These are phyloP conservation scores for Florisuga fusca DNA, from an alignment of 2,797 vertebrate genomes.

Conservation along the genomic window DNA sequence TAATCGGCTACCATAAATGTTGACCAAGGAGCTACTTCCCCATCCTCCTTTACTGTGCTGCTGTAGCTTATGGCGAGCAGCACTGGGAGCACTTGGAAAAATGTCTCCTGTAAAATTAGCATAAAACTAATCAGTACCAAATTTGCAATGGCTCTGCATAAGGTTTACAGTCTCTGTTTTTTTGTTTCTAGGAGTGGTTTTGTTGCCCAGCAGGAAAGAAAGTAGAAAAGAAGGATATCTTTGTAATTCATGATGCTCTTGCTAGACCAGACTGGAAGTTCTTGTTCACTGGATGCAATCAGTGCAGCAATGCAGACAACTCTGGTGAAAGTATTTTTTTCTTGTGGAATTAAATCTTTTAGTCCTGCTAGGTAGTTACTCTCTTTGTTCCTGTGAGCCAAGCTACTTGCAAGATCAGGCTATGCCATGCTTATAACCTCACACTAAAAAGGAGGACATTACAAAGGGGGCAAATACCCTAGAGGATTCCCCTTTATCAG, in stretches of 20 bases:
- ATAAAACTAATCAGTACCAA: not conserved
- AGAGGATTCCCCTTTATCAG: conserved; percentile 84
- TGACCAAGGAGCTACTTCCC: conserved; percentile 29
- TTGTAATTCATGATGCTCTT: conserved; percentile 55
- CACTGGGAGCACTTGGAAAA: not conserved
- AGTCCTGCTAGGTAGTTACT: conserved; percentile 62
- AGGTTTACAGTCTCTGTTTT: conserved; percentile 7
- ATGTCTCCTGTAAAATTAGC: not conserved
- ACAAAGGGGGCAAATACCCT: conserved; percentile 84
- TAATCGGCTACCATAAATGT: conserved; percentile 38
- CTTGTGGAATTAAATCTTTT: conserved; percentile 59
- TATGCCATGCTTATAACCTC: conserved; percentile 78
- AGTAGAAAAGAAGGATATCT: conserved; percentile 28
- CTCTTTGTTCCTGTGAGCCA: conserved; percentile 78
- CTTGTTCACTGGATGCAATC: conserved; percentile 33
- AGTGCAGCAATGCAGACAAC: conserved; percentile 54
- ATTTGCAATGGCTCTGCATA: conserved; percentile 44
- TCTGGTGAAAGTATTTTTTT: conserved; percentile 23
- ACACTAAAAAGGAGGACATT: conserved; percentile 78
- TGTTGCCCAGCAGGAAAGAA: conserved; percentile 58
- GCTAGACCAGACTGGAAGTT: conserved; percentile 35
- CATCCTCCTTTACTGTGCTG: not conserved
- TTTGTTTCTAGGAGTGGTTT: not conserved
- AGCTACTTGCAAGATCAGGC: conserved; percentile 72
- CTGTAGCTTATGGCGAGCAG: rapidly evolving